Evolutionary conservation across 2,797 vertebrate genomes (phyloP), one percentile per base, ranked within the genome.

Genomic region (Gambelia wislizenii): DNA sequence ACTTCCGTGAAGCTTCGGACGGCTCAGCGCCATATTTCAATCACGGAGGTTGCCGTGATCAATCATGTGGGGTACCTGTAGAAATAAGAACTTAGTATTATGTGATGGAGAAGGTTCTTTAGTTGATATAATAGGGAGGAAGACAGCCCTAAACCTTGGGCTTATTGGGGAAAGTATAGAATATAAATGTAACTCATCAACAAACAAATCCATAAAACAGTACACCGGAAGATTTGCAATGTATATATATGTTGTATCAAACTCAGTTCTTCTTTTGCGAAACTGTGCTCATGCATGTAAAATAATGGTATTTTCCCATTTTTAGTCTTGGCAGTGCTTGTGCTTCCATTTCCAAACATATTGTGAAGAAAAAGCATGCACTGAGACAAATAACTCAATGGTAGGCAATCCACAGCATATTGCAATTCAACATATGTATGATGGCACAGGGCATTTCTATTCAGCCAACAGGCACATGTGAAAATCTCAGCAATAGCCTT

Each of bases 311-410:
- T 36, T 86, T 86, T 90, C 42, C 44, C 91, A 83, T 61, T 90
- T 86, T 87, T n/a, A 49, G 36, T 86, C 89, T 87, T 16, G 84
- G 56, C 0, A 0, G 89, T 86, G 85, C 69, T 85, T 88, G 59
- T 82, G 54, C 87, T 94, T 76, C 77, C 90, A 36, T 88, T 90
- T 93, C 87, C n/a, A 89, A 85, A 42, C 74, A 80, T 74, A 75
- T 22, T 72, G 20, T 44, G 87, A 78, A 79, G 74, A 78, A 78
- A 84, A 20, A 49, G 20, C 54, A 56, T 22, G 44, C 82, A 78
- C 84, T 84, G 74, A 89, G 76, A 67, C 61, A 79, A 89, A 78
- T 64, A 30, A 39, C 52, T 84, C 20, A 69, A 44, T 78, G 87
- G 79, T 79, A 85, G 75, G 69, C 84, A 85, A 89, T 85, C 83